Evolutionary conservation across 2,888 invertebrate genomes (phyloP), one percentile per base, ranked within the genome.

Genomic region (Pantelozetes paolii): DNA sequence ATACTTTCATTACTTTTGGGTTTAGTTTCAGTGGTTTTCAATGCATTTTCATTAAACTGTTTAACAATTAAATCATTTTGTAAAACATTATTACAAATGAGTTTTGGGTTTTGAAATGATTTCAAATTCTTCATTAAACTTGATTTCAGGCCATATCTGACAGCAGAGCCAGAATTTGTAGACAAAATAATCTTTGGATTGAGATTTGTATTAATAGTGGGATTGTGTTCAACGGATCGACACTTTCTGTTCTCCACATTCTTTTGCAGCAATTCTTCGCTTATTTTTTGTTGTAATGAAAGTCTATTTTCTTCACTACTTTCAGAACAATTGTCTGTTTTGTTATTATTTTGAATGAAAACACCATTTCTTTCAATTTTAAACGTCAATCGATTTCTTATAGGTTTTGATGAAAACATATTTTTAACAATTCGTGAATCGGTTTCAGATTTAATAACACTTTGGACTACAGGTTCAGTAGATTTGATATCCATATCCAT

Each of bases 151-250:
- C 45, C 45, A 45, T 45, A 45, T 2, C 15, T 45, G 15, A 45
- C 45, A 6, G 15, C 45, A 6, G 15, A 45, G 15, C 45, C 18
- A 13, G 45, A 45, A 45, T 6, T 45, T 2, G 15, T 9, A 6
- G 18, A 11, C 18, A 18, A 45, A 45, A 15, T 6, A 18, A 15
- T 45, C 45, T 6, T 45, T 18, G 18, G 45, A 2, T 45, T 45
- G 45, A 45, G 18, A 45, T 54, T 54, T 54, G 54, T 54, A 3
- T 48, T 48, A 48, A 48, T 48, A n/a, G n/a, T n/a, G n/a, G n/a
- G n/a, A n/a, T n/a, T n/a, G n/a, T n/a, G n/a, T n/a, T n/a, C n/a
- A n/a, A n/a, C n/a, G n/a, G n/a, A n/a, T n/a, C 48, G 48, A 15
- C 48, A 15, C 15, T 13, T 54, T 54, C 54, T 54, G 11, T 13